Evolutionary conservation across 2,113 vertebrate species (phyloP), one percentile per base, ranked within the genome.

Genomic region (Megaleporinus macrocephalus): DNA sequence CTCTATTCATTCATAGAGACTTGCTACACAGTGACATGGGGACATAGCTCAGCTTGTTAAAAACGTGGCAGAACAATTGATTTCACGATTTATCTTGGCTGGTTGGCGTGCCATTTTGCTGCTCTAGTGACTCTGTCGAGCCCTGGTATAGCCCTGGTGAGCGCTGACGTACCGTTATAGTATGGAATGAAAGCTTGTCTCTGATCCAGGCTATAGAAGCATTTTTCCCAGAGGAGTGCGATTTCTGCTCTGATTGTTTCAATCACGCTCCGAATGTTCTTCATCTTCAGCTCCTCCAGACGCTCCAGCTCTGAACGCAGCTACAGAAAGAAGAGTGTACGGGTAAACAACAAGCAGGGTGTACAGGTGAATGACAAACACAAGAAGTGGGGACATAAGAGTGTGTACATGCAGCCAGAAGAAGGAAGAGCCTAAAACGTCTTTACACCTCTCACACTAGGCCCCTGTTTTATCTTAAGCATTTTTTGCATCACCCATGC

Each of bases 151-250:
- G 18, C 53, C n/a, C n/a, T n/a, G 27, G 13, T 49, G 6, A 47
- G n/a, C n/a, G 30, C 7, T 2, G 7, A 44, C 91, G 81, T 76
- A 98, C 97, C 96, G 0, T 92, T 82, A 0, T 91, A 88, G 84
- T 93, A 97, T 0, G 95, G 88, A 1, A 85, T 44, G 83, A 98
- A 99, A 13, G 79, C 89, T 14, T 90, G 87, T 73, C 92, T 93
- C 89, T 99, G 97, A 79, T 96, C 94, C 10, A 88, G 83, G 62
- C 96, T 95, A 57, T 94, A 98, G 85, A 97, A 96, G 73, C 98
- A 99, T 63, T 83, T 95, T 55, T 96, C 95, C 97, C 97, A 99
- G 81, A 95, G 93, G 5, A 83, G 71, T 9, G 83, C 83, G 29
- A 99, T 87, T 88, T 99, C 97, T 0, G 76, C 86, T 41, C 97